Conservation (phyloP, 2,797 vertebrate species). For the Ctenosaura bakeri region DNA sequence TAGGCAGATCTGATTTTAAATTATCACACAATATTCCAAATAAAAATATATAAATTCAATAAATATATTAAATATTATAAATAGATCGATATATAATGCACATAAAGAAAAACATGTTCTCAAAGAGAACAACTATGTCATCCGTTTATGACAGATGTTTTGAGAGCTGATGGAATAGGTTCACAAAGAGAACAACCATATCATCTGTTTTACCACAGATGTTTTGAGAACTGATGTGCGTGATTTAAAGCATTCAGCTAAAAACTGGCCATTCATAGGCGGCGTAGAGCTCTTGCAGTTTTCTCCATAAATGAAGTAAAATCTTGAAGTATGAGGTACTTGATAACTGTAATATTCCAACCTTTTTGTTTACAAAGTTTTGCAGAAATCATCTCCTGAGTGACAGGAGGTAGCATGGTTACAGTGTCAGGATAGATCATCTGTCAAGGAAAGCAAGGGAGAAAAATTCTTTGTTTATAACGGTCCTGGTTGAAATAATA, state of each 20-base stretch:
- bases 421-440: conserved; percentile 68
- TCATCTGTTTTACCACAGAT: conserved; percentile 75
- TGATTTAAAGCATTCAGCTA: conserved; percentile 68
- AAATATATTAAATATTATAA: conserved; percentile 84
- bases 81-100: conserved; percentile 62
- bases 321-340: conserved; percentile 81
- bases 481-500: neutral
- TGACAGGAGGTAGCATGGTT: conserved; percentile 51
- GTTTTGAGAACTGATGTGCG: conserved; percentile 68
- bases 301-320: conserved; percentile 83
- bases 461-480: conserved; percentile 44
- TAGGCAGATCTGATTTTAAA: neutral
- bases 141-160: conserved; percentile 75
- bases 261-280: conserved; percentile 61
- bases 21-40: neutral
- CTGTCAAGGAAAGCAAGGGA: conserved; percentile 71
- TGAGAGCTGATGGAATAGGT: conserved; percentile 60
- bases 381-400: conserved; percentile 65
- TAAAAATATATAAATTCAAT: conserved; percentile 62
- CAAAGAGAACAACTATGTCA: conserved; percentile 38
- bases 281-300: conserved; percentile 74
- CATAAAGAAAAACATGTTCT: too few species aligned
- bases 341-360: conserved; percentile 81
- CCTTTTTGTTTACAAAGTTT: conserved; percentile 58
- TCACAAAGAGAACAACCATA: conserved; percentile 38